Evolutionary conservation across 2,797 vertebrate genomes (phyloP).

Genomic region (Crenichthys baileyi): DNA sequence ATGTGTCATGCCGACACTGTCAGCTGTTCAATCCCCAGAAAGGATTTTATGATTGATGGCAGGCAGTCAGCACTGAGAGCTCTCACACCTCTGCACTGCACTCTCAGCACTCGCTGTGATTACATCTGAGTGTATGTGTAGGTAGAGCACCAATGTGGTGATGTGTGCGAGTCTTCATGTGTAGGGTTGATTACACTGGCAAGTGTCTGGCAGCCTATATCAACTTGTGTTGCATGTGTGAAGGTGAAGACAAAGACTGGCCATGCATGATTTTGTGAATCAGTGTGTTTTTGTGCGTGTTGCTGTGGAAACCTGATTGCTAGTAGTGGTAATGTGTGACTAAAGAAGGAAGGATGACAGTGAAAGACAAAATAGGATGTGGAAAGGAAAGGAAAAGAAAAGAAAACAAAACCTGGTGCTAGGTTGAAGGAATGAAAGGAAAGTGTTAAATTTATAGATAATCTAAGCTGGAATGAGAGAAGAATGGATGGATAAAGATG

Average conservation of each 20-base stretch:
- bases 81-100: slow-evolving; percentile 74
- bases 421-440: slow-evolving; percentile 37
- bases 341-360: slow-evolving; percentile 29
- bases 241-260: slow-evolving; percentile 46
- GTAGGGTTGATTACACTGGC: slow-evolving; percentile 62
- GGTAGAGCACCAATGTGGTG: slow-evolving; percentile 6
- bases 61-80: slow-evolving; percentile 61
- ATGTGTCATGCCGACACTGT: slow-evolving; percentile 72
- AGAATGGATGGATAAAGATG: slow-evolving; percentile 9
- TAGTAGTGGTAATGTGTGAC: slow-evolving; percentile 39
- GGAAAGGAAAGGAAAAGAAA: slow-evolving; percentile 26
- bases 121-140: slow-evolving; percentile 58
- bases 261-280: slow-evolving; percentile 30
- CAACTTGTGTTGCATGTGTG: slow-evolving; percentile 34
- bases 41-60: slow-evolving; percentile 80
- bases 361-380: slow-evolving; percentile 54
- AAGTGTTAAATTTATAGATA: slow-evolving; percentile 39
- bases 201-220: slow-evolving; percentile 30
- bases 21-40: slow-evolving; percentile 78
- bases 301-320: slow-evolving; percentile 53
- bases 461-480: slow-evolving; percentile 42
- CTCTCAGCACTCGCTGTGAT: slow-evolving; percentile 77
- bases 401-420: slow-evolving; percentile 21
- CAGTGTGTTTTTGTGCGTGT: slow-evolving; percentile 37
- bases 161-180: slow-evolving; percentile 43